These are phyloP conservation scores for Drosophila nikananu DNA, from an alignment of 1,140 invertebrate species.

Conservation along the genomic window DNA sequence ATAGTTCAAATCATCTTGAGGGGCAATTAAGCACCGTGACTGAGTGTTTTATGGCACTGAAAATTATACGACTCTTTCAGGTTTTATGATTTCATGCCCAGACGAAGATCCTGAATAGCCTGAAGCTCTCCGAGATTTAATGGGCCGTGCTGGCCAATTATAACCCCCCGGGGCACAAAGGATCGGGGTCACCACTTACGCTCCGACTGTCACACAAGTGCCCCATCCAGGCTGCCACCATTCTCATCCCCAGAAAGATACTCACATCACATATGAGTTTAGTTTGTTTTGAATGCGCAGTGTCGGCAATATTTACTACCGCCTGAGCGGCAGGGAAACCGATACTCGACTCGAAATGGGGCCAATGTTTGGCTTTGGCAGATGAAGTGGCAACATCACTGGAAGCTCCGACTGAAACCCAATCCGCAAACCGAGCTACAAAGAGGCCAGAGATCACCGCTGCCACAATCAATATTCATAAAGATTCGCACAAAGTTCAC, in stretches of 20 bases:
- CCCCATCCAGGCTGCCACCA: neutral
- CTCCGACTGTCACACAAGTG: slow-evolving; percentile 19
- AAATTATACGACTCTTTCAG: slow-evolving; percentile 60
- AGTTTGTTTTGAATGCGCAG: slow-evolving; percentile 37
- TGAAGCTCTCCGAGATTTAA: slow-evolving; percentile 59
- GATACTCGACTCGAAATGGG: slow-evolving; percentile 50
- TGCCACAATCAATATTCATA: slow-evolving; percentile 53
- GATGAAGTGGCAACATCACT: slow-evolving; percentile 3
- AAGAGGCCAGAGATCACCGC: slow-evolving; percentile 36
- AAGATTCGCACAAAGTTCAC: slow-evolving; percentile 42
- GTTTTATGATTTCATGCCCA: slow-evolving; percentile 42
- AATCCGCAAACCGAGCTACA: slow-evolving; percentile 23
- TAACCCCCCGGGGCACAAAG: slow-evolving; percentile 12
- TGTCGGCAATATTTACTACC: slow-evolving; percentile 42
- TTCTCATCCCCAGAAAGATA: slow-evolving; percentile 26
- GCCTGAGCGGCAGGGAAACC: slow-evolving; percentile 42
- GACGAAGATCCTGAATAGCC: neutral
- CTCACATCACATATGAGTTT: slow-evolving; percentile 15
- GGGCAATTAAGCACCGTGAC: slow-evolving; percentile 75
- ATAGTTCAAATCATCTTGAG: slow-evolving; percentile 71
- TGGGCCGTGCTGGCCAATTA: slow-evolving; percentile 72
- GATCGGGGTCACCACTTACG: slow-evolving; percentile 48
- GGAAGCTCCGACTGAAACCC: slow-evolving; percentile 9
- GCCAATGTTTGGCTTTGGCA: slow-evolving; percentile 44
- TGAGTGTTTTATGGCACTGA: slow-evolving; percentile 59